Evolutionary conservation across 1,140 invertebrate genomes (phyloP).

Genomic region (Drosophila serrata): DNA sequence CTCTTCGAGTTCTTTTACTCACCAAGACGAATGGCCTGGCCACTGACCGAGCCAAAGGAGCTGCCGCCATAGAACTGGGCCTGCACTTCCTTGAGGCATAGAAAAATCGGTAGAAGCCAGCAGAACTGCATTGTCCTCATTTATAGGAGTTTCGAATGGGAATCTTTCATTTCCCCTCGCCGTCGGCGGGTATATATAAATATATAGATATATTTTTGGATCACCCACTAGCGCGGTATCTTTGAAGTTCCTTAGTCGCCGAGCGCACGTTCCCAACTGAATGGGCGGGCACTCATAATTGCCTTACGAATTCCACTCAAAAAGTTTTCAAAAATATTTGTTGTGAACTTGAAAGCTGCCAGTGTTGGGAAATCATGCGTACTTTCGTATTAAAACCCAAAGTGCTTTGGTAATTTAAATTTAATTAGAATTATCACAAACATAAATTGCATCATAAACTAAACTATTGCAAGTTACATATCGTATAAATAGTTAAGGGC

Average conservation of each 20-base stretch:
- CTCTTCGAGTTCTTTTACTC: conserved; percentile 39
- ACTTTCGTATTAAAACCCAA: conserved; percentile 4
- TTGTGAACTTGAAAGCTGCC: conserved; percentile 57
- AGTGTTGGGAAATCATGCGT: conserved; percentile 29
- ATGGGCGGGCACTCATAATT: conserved; percentile 13
- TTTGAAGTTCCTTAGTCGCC: conserved; percentile 32
- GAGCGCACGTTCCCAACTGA: conserved; percentile 54
- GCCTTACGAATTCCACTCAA: conserved; percentile 54
- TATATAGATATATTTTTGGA: conserved; percentile 59
- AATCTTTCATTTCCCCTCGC: conserved; percentile 16
- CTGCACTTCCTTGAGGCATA: conserved; percentile 30
- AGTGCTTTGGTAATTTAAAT: conserved; percentile 27
- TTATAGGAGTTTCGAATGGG: conserved; percentile 2
- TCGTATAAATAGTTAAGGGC: conserved; percentile 64
- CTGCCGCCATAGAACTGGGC: conserved; percentile 50
- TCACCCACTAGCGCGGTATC: conserved; percentile 23
- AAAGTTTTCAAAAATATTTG: conserved; percentile 65
- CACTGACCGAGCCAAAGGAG: conserved; percentile 31
- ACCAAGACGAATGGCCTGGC: conserved; percentile 66
- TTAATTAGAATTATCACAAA: conserved; percentile 80
- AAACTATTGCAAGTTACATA: conserved; percentile 60
- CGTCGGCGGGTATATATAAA: conserved; percentile 21
- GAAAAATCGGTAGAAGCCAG: conserved; percentile 27
- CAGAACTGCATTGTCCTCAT: conserved; percentile 49
- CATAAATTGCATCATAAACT: conserved; percentile 64